Percentiles rank a stretch among this genome's conserved stretches.
These are phyloP conservation scores for Protonibea diacanthus DNA, from an alignment of 2,797 vertebrate species.

Conservation along the genomic window DNA sequence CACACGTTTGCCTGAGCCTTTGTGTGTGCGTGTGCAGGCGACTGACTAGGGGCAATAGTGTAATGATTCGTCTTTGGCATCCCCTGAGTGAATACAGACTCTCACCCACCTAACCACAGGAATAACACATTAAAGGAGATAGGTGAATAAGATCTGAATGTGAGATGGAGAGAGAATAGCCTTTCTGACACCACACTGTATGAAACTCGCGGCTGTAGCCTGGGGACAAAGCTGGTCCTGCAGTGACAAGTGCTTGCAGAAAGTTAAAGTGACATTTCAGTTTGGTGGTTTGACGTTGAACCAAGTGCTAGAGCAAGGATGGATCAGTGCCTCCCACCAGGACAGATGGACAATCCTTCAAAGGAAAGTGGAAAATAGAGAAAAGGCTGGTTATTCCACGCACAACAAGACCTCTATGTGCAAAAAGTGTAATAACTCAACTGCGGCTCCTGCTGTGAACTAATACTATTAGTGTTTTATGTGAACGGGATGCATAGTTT, in stretches of 20 bases:
- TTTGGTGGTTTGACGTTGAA: constrained; percentile 70
- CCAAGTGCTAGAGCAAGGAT: constrained; percentile 62
- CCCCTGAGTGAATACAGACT: constrained; percentile 57
- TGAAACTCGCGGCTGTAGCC: constrained; percentile 61
- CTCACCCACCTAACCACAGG: constrained; percentile 51
- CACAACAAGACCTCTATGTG: constrained; percentile 37
- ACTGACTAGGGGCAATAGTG: constrained; percentile 40
- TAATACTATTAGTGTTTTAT: constrained; percentile 62
- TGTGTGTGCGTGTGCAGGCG: constrained; percentile 20
- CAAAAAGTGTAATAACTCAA: constrained; percentile 57
- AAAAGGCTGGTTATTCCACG: constrained; percentile 45
- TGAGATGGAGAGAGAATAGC: constrained; percentile 58
- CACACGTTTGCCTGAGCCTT: constrained; percentile 1
- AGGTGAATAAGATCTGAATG: constrained; percentile 68
- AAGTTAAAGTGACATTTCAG: constrained; percentile 81
- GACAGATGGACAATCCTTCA: constrained; percentile 64
- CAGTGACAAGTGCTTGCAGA: constrained; percentile 68
- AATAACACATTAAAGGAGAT: constrained; percentile 67
- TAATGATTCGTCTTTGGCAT: constrained; percentile 57
- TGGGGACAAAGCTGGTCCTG: constrained; percentile 61
- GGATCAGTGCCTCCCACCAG: constrained; percentile 69
- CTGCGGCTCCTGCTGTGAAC: constrained; percentile 40
- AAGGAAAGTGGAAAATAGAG: constrained; percentile 44
- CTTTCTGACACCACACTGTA: constrained; percentile 66
- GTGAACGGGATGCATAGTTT: constrained; percentile 39